Evolutionary conservation across 2,113 vertebrate species (phyloP), one percentile per base, ranked within the genome.

Genomic region (Semicossyphus pulcher): DNA sequence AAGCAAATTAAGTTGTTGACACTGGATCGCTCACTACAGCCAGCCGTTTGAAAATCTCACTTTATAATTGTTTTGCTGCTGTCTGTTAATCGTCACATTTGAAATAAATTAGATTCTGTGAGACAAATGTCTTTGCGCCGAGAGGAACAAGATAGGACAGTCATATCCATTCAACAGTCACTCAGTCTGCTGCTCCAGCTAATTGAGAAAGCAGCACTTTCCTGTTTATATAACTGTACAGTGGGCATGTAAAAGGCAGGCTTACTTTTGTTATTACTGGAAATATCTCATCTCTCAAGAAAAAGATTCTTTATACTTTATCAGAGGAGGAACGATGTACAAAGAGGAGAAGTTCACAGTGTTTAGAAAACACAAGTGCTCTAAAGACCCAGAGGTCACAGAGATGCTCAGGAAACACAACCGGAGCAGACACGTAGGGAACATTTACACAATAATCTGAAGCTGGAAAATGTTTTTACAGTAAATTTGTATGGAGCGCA

Each of bases 11-110:
- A 78, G 64, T 64, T 45, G 49, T 82, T 78, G 83, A 83, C 63
- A 77, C 42, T 45, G 63, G 82, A 72, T 86, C 41, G 78, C 78
- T 79, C 69, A 77, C 80, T 85, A 68, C 56, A 83, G 54, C 36
- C 56, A 58, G 54, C 57, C 29, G 5, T 74, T 77, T 53, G 34
- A 75, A 83, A 78, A 62, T 23, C 10, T 74, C 58, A 81, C 53
- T 86, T 69, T 77, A 76, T 70, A 74, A 86, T 86, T 87, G 76
- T 85, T 89, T 88, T 78, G 72, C 65, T 67, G 68, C 47, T 57
- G 61, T 84, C 84, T 80, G 57, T 84, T 80, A 71, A 80, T 76
- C 11, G 18, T 51, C 81, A 51, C 68, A 58, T 90, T 80, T 80
- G 45, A 80, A 90, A 89, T 78, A 59, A 86, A 90, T 88, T 65